These are phyloP conservation scores for Ophion ellenae DNA, from an alignment of 2,888 invertebrate species.

Conservation along the genomic window DNA sequence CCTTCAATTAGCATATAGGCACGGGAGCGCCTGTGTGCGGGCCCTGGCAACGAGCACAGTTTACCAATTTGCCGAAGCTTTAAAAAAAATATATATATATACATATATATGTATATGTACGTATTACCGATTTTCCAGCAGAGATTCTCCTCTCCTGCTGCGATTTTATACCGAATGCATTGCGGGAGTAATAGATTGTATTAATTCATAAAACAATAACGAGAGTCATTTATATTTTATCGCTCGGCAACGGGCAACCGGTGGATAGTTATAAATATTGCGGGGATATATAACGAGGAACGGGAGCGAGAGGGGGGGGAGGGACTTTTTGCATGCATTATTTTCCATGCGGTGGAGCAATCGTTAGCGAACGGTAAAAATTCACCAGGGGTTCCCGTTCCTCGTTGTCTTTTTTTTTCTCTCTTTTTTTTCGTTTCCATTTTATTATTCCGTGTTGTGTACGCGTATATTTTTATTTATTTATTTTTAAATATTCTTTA, in stretches of 20 bases:
- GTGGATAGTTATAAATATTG: constrained; percentile 63
- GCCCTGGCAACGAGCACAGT: constrained; percentile 25
- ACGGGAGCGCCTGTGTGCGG: constrained; percentile 24
- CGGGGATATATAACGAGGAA: constrained; percentile 45
- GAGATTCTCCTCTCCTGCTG: constrained; percentile 25
- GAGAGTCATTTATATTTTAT: constrained; percentile 65
- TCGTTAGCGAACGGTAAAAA: constrained; percentile 62
- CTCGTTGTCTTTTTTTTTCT: constrained; percentile 54
- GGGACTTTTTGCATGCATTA: constrained; percentile 60
- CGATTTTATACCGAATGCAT: constrained; percentile 58
- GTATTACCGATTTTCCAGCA: constrained; percentile 49
- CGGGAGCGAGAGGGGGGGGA: constrained; percentile 22
- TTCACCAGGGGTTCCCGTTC: constrained; percentile 27
- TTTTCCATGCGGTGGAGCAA: constrained; percentile 59
- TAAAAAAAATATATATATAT: background rate
- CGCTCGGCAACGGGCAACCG: constrained; percentile 52
- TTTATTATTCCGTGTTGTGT: constrained; percentile 49
- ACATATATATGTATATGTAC: background rate
- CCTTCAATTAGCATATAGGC: constrained; percentile 63
- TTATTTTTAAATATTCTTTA: constrained; percentile 3
- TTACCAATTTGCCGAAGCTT: constrained; percentile 46
- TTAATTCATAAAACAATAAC: constrained; percentile 66
- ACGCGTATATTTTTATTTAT: constrained; percentile 14
- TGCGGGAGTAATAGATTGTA: constrained; percentile 59
- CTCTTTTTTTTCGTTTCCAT: constrained; percentile 50